phyloP scores from a whole-genome alignment of 2,113 vertebrate species.

The Salvelinus sp. region DNA sequence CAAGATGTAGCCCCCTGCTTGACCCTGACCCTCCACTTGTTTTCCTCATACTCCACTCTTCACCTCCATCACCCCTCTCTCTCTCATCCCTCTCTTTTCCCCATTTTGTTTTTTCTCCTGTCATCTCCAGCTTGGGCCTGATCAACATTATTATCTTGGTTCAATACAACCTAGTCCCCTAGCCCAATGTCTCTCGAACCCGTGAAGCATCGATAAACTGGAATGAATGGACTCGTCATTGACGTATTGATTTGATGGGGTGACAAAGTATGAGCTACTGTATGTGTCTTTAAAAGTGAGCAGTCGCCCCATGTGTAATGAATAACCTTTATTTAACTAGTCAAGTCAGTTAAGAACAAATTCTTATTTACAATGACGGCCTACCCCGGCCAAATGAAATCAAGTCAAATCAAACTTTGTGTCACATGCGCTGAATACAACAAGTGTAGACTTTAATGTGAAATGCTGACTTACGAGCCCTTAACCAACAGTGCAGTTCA shows the following conservation, averaged over 20 bases:
- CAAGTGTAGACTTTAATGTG: too few species aligned
- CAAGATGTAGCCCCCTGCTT: neutral
- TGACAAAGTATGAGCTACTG: constrained; percentile 30
- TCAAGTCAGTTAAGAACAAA: too few species aligned
- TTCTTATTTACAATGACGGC: too few species aligned
- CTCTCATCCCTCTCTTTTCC: neutral
- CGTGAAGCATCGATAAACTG: neutral
- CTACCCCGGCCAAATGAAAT: too few species aligned
- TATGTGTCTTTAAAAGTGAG: too few species aligned
- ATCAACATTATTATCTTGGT: neutral
- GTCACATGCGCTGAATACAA: too few species aligned
- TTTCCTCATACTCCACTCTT: neutral
- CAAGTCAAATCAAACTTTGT: too few species aligned
- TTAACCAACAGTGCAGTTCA: too few species aligned
- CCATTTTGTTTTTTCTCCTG: neutral
- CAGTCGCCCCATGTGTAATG: constrained; percentile 22
- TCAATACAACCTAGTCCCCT: neutral
- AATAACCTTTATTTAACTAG: neutral
- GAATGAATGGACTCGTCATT: neutral
- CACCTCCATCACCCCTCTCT: neutral
- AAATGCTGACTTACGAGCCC: too few species aligned
- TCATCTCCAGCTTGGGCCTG: neutral
- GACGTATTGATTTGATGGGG: constrained; percentile 34
- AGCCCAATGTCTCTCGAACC: neutral
- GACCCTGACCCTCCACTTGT: constrained; percentile 3